phyloP scores from a whole-genome alignment of 2,797 vertebrate genomes.

The Babyrousa celebensis region DNA sequence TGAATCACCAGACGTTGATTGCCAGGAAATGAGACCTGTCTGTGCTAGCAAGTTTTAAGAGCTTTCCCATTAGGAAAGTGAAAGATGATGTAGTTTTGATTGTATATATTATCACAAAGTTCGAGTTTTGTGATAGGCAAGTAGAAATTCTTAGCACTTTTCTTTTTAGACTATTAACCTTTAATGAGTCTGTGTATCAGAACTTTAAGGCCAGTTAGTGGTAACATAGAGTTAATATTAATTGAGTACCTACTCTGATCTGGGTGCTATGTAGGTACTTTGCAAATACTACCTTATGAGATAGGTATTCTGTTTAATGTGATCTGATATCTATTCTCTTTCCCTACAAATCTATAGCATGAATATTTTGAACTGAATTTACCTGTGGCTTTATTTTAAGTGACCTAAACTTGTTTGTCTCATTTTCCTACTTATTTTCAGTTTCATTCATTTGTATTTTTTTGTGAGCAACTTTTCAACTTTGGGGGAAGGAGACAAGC shows the following conservation, averaged over 20 bases:
- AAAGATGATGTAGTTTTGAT: slow-evolving; percentile 35
- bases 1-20: slow-evolving; percentile 68
- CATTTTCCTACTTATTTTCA: background rate
- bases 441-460: background rate
- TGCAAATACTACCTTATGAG: background rate
- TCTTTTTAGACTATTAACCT: background rate
- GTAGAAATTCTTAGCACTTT: background rate
- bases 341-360: background rate
- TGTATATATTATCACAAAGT: background rate
- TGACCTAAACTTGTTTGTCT: background rate
- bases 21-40: slow-evolving; percentile 57
- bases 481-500: background rate
- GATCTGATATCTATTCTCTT: background rate
- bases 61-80: slow-evolving; percentile 40
- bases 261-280: background rate
- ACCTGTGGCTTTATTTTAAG: background rate
- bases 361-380: background rate
- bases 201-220: background rate
- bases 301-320: background rate
- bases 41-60: slow-evolving; percentile 55
- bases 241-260: background rate
- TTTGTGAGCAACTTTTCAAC: background rate
- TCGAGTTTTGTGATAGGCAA: background rate
- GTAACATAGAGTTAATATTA: background rate
- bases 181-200: background rate